Evolutionary conservation across 2,888 invertebrate species (phyloP).

Genomic region (Ornithoptera alexandrae): DNA sequence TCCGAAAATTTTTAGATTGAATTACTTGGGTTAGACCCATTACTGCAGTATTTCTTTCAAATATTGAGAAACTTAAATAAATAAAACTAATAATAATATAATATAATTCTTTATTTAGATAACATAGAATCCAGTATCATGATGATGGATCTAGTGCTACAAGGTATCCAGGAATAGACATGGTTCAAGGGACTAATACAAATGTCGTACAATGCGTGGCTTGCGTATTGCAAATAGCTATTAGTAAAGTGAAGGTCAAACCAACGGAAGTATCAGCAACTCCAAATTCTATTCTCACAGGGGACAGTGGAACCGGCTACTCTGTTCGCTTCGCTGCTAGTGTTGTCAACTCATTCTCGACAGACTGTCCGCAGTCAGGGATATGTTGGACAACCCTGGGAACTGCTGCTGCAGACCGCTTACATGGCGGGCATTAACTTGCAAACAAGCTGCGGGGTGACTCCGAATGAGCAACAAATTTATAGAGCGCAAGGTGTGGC

Average conservation of each 20-base stretch:
- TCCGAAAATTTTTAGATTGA: no score
- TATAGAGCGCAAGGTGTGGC: constrained; percentile 77
- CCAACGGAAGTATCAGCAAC: constrained; percentile 73
- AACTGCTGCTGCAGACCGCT: constrained; percentile 72
- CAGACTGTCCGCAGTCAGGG: constrained; percentile 68
- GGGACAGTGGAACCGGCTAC: constrained; percentile 83
- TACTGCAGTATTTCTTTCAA: no score
- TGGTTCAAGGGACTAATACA: constrained; percentile 89
- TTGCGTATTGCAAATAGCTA: constrained; percentile 82
- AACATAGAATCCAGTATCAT: constrained; percentile 64
- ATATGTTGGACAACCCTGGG: constrained; percentile 69
- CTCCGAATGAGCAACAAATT: constrained; percentile 46
- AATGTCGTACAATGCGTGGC: constrained; percentile 87
- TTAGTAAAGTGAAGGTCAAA: constrained; percentile 81
- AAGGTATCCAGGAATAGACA: constrained; percentile 83
- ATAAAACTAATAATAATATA: no score
- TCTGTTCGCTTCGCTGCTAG: constrained; percentile 77
- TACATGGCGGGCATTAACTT: constrained; percentile 55
- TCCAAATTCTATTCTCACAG: constrained; percentile 80
- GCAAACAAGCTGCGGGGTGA: constrained; percentile 55
- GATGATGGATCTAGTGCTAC: constrained; percentile 83
- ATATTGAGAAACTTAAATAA: no score
- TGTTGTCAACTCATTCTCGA: constrained; percentile 69
- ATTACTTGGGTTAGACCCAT: no score
- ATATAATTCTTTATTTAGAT: no score